A percentile compares a stretch with the other conserved stretches of the same genome.
These are phyloP conservation scores for Corvus cornix DNA, from an alignment of 2,113 vertebrate genomes.

Conservation along the genomic window DNA sequence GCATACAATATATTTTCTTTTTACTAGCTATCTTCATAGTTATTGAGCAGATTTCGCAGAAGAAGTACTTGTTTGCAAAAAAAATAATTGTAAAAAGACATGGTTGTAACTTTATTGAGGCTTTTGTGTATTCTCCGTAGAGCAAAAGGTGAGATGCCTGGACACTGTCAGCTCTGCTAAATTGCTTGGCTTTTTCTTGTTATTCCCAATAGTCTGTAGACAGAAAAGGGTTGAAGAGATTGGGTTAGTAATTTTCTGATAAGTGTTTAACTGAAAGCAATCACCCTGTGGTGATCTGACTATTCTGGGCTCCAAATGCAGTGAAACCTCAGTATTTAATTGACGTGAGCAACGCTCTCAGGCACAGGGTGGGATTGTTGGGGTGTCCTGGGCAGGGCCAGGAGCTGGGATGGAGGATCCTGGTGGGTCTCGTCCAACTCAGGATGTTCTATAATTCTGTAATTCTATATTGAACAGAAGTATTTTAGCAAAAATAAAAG, in stretches of 20 bases:
- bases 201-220: neutral
- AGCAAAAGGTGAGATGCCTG: neutral
- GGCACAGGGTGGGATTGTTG: neutral
- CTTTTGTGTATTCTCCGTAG: neutral
- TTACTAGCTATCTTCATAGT: neutral
- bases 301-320: neutral
- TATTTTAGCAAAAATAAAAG: neutral
- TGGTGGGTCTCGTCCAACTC: neutral
- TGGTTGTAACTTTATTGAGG: neutral
- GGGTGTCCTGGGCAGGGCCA: neutral
- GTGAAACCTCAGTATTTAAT: neutral
- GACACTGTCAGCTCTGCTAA: neutral
- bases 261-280: neutral
- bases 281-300: neutral
- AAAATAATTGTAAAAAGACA: neutral
- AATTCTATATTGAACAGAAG: neutral
- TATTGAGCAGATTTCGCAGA: neutral
- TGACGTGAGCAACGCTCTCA: accelerated
- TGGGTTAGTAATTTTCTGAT: neutral
- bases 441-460: neutral
- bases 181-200: neutral
- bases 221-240: neutral
- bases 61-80: neutral
- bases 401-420: no score
- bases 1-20: neutral